Percentiles rank a stretch among this genome's conserved stretches.
phyloP scores from a whole-genome alignment of 2,113 vertebrate genomes.

The Dicaeum eximium region DNA sequence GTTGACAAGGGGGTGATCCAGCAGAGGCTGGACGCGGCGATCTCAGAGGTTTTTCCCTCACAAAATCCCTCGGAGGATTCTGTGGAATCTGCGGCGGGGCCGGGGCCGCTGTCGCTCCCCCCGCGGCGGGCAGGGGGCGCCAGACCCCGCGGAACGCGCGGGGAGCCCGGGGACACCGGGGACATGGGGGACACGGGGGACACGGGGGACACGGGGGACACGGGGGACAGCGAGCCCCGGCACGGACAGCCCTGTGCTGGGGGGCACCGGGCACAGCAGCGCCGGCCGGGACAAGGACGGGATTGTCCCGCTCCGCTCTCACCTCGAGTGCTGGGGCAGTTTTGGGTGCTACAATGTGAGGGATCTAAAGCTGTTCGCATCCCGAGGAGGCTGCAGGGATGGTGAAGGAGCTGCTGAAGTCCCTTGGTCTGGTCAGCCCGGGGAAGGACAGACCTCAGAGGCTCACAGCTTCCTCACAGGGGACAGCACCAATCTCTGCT shows the following conservation, averaged over 20 bases:
- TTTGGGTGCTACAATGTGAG: accelerated
- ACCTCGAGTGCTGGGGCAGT: not conserved
- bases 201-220: not conserved
- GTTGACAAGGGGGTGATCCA: accelerated
- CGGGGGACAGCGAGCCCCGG: not conserved
- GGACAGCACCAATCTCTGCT: not conserved
- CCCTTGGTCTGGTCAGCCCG: not conserved
- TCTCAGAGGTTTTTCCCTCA: accelerated
- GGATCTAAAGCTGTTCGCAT: accelerated
- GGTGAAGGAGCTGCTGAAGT: not conserved
- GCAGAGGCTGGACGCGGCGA: accelerated
- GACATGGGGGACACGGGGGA: not conserved
- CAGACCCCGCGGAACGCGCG: conserved; percentile 19
- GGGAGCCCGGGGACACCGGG: not conserved
- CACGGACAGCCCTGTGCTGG: not conserved
- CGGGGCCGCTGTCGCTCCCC: not conserved
- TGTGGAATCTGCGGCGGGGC: accelerated
- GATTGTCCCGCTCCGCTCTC: not conserved
- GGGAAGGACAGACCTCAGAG: not conserved
- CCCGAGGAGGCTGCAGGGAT: not conserved
- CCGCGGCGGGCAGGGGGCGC: conserved; percentile 33
- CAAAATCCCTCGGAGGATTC: too few species aligned
- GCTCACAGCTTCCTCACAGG: not conserved
- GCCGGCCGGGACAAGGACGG: accelerated
- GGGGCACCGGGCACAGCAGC: not conserved